Evolutionary conservation across 2,113 vertebrate genomes (phyloP), one percentile per base, ranked within the genome.

Genomic region (Mesitornis unicolor): DNA sequence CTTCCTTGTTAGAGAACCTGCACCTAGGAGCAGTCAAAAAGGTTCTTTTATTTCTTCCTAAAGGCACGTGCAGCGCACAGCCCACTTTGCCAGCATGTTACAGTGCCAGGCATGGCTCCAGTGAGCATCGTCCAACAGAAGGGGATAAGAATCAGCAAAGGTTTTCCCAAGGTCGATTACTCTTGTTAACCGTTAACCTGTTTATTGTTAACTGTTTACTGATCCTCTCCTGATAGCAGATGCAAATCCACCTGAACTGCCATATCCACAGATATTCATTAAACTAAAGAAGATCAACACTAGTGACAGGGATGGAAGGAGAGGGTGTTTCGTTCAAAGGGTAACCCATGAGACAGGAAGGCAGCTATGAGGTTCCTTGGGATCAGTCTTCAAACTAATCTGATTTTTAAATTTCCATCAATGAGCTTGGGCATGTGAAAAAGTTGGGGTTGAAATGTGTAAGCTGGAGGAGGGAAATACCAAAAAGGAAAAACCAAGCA

Each of bases 121-220:
- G 35, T 17, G 36, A 33, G 53, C 42, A 20, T 5, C 9, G 19
- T 15, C 67, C 82, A 53, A 14, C 26, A 35, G 54, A n/a, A 74
- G 17, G 16, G 36, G 43, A 12, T 17, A 45, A 57, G 28, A 65
- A 40, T 22, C 67, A 76, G 28, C 7, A 25, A 24, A 82, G 43
- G 31, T 74, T 67, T 89, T 47, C 78, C 78, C 71, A 86, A 77
- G 64, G 86, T 73, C 18, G 11, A 16, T 11, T 50, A 53, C 16
- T 25, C 61, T 73, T 65, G 83, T 85, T 93, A 91, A 91, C 77
- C 56, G 31, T 42, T 90, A 87, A 95, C 65, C 16, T 89, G 50
- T 60, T 87, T 48, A 53, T 24, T 60, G 35, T 12, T 71, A 50
- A 50, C n/a, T 71, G 70, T 67, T 95, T 50, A 68, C 87, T 36